Evolutionary conservation across 2,113 vertebrate species (phyloP), one percentile per base, ranked within the genome.

Genomic region (Nothobranchius furzeri): DNA sequence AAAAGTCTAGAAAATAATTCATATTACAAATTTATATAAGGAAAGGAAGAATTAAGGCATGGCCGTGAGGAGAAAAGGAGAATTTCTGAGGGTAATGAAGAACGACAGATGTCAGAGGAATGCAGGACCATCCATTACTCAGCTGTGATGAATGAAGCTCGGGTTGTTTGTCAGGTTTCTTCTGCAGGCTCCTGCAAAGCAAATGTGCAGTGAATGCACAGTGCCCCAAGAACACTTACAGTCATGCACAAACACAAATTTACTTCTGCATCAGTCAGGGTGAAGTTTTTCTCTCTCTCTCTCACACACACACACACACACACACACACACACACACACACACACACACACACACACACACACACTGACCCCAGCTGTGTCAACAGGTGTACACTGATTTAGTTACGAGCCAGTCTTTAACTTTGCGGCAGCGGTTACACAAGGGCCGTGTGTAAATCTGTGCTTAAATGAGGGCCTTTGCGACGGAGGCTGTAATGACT

Each of bases 341-440:
- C 30, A 30, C 30, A 30, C 30, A 3, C 30, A 30, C 2, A 30
- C 30, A 30, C 30, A 30, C 30, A 64, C 71, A 53, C 63, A 7
- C 35, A 35, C 35, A 52, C 46, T 53, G 51, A 35, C 9, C 14
- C 72, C 82, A 87, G 85, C 85, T 90, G 86, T 86, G 79, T 87
- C 76, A 86, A 87, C 85, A 87, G 82, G 79, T 85, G 73, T 70
- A 68, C 77, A 70, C 73, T 73, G 60, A 85, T 73, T 60, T 46
- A 73, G 56, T 42, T 50, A 60, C 49, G 50, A 42, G 35, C 12
- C n/a, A 35, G 56, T 65, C 24, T 85, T 60, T 61, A 52, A 72
- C 70, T 73, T 63, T 63, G 56, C 24, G 24, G 45, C 47, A 43
- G 57, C 47, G 46, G 58, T 36, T 60, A 64, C 45, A 80, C 63